phyloP scores from a whole-genome alignment of 23 tunicate genomes.

The Botrylloides violaceus region DNA sequence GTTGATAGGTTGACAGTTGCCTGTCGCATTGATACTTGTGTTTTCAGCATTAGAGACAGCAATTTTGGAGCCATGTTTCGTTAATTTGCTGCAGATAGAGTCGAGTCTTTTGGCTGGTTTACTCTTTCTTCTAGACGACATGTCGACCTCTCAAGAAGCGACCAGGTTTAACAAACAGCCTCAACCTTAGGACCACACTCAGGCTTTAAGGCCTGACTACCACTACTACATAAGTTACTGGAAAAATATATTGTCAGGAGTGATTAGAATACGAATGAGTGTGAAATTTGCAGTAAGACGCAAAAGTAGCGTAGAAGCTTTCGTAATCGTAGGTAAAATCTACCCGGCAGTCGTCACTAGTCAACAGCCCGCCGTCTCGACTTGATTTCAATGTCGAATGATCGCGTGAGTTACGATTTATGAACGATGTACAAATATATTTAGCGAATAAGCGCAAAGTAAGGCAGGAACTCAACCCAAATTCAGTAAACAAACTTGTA shows the following conservation, averaged over 20 bases:
- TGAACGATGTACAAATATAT: neutral
- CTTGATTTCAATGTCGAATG: too few species aligned
- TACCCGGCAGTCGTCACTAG: too few species aligned
- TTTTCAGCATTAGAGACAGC: neutral
- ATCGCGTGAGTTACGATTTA: neutral
- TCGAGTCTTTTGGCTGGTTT: slow-evolving; percentile 64
- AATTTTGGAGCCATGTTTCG: neutral
- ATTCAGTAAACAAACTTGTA: neutral
- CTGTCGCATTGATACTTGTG: neutral
- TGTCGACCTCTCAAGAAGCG: slow-evolving; percentile 16
- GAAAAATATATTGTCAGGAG: too few species aligned
- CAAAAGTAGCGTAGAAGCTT: too few species aligned
- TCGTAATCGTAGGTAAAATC: too few species aligned
- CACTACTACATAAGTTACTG: too few species aligned
- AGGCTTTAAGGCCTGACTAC: neutral
- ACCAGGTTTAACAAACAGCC: neutral
- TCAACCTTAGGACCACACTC: neutral
- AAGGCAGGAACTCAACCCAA: neutral
- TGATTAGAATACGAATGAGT: too few species aligned
- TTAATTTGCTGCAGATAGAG: slow-evolving; percentile 23
- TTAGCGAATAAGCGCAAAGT: neutral
- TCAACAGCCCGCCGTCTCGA: too few species aligned
- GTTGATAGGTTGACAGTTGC: neutral
- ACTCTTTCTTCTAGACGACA: slow-evolving; percentile 85
- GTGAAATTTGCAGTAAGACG: too few species aligned